Conservation (phyloP, 2,113 vertebrate species). For the Empidonax alnorum region DNA sequence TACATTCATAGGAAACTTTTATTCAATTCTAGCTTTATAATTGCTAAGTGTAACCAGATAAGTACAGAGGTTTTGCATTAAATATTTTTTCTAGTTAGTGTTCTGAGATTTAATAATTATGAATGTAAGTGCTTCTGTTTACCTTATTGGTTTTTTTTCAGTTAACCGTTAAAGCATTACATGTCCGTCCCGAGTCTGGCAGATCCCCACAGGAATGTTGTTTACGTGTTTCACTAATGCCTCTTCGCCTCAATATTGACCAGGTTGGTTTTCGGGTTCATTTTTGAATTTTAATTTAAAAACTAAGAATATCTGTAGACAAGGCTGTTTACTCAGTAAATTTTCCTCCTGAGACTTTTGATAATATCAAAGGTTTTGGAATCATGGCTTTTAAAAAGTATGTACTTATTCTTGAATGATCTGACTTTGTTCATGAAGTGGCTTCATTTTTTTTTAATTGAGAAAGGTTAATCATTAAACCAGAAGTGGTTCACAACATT, state of each 20-base stretch:
- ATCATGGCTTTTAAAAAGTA: neutral
- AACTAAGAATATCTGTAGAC: neutral
- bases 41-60: neutral
- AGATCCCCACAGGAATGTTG: slow-evolving; percentile 94
- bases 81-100: neutral
- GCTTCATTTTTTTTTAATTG: neutral
- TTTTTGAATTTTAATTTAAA: neutral
- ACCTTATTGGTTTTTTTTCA: slow-evolving; percentile 46
- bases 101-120: neutral
- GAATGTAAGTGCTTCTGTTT: neutral
- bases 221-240: slow-evolving; percentile 92
- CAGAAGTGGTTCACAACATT: neutral
- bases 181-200: slow-evolving; percentile 91
- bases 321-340: neutral
- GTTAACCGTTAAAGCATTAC: slow-evolving; percentile 92
- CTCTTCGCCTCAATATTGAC: slow-evolving; percentile 97
- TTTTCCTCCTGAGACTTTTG: neutral
- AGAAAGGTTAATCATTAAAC: neutral
- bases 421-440: neutral
- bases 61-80: neutral
- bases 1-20: neutral
- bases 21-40: neutral
- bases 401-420: neutral
- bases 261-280: slow-evolving; percentile 78
- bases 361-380: neutral